phyloP scores from a whole-genome alignment of 2,888 invertebrate genomes.

The Noctua janthe region DNA sequence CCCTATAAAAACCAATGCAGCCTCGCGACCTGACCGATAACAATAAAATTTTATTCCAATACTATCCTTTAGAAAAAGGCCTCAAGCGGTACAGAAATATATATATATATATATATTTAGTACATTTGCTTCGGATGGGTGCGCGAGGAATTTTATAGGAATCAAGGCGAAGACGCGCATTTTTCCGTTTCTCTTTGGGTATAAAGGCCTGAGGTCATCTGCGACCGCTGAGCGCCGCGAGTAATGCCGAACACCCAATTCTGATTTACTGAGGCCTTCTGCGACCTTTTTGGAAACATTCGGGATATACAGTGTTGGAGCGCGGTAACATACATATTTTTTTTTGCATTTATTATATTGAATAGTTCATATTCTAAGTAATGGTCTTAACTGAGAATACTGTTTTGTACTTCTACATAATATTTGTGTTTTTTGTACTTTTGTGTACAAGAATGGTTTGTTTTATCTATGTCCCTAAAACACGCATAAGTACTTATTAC shows the following conservation, averaged over 20 bases:
- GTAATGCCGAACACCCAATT: conserved; percentile 57
- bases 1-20: conserved; percentile 45
- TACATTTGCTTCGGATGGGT: conserved; percentile 40
- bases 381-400: neutral
- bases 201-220: conserved; percentile 62
- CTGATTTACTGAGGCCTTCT: conserved; percentile 59
- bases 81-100: conserved; percentile 14
- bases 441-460: neutral
- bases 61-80: conserved; percentile 44
- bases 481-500: neutral
- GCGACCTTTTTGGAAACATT: conserved; percentile 55
- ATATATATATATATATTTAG: conserved; percentile 38
- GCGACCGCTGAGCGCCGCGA: conserved; percentile 41
- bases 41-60: conserved; percentile 65
- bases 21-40: conserved; percentile 47
- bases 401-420: too few relatives aligned
- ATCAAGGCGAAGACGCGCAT: conserved; percentile 51
- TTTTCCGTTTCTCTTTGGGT: conserved; percentile 55
- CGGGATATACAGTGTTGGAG: neutral
- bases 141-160: conserved; percentile 60
- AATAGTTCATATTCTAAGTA: neutral
- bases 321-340: neutral
- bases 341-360: neutral
- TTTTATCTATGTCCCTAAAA: neutral
- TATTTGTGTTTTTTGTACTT: neutral